Evolutionary conservation across 2,797 vertebrate genomes (phyloP), one percentile per base, ranked within the genome.

Genomic region (Anomalospiza imberbis): DNA sequence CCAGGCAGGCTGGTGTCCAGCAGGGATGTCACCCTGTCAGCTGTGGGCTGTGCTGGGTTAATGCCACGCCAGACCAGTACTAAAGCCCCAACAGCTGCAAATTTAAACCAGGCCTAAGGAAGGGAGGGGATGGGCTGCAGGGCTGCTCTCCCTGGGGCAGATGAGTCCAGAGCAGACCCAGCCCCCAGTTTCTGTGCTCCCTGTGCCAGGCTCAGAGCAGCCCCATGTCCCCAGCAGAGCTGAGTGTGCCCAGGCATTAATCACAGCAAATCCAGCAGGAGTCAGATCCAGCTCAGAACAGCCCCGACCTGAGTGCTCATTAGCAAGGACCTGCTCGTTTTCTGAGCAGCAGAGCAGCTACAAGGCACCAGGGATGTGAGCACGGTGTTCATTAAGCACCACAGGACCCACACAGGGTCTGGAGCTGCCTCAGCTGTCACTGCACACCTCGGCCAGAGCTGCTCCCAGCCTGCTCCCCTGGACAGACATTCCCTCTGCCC

Each of bases 1-100:
- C 38, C 18, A 0, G 4, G 2, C 28, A 25, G 0, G 3, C 36
- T 32, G 36, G 44, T 2, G 2, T 8, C 0, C 4, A 42, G 68
- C 36, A 42, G 65, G 1, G 3, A 25, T 32, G 34, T 29, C 20
- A 4, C 18, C 38, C 20, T 12, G 10, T 2, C 45, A 51, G 54
- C 50, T 45, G 7, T 4, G 32, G 55, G 75, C 66, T 45, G 16
- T 7, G 47, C 74, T 40, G 79, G 51, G 18, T 25, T 50, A 53
- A 44, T 2, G 26, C 40, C 34, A 11, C 1, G 1, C 17, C 45
- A 63, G 32, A 12, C 8, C 15, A 2, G 17, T 1, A 13, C 22
- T 5, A 3, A 53, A 4, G 17, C 31, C 58, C 36, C 7, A 31
- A 36, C 1, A 0, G 20, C 32, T 29, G 12, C 11, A 26, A 4